These are phyloP conservation scores for Mythimna ferrago DNA, from an alignment of 2,888 invertebrate species.

Conservation along the genomic window DNA sequence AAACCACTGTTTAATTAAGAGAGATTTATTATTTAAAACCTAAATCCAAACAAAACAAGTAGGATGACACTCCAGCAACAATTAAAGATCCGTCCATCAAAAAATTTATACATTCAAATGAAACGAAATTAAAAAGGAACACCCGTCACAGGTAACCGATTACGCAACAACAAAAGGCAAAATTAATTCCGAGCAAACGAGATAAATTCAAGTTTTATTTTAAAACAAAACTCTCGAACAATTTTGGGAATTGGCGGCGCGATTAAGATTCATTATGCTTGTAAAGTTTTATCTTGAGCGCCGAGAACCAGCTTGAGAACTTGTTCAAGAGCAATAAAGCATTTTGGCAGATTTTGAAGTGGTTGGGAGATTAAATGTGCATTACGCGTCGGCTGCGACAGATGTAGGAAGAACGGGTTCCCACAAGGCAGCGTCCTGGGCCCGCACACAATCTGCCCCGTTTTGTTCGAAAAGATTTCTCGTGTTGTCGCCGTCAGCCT, in stretches of 20 bases:
- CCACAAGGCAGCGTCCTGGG: constrained; percentile 64
- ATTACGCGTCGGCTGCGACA: constrained; percentile 83
- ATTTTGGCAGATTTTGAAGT: constrained; percentile 89
- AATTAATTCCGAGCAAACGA: constrained; percentile 83
- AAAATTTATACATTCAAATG: constrained; percentile 65
- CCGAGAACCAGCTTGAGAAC: constrained; percentile 78
- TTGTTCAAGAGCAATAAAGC: constrained; percentile 88
- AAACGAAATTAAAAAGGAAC: constrained; percentile 75
- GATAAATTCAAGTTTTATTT: constrained; percentile 86
- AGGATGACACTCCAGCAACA: constrained; percentile 15
- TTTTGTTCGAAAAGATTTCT: constrained; percentile 61
- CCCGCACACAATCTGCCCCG: constrained; percentile 61
- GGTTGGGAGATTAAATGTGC: constrained; percentile 87
- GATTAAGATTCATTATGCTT: constrained; percentile 90
- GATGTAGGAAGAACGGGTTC: constrained; percentile 71
- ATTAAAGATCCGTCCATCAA: constrained; percentile 29
- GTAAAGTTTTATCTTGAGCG: constrained; percentile 88
- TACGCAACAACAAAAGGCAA: constrained; percentile 83
- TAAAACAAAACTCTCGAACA: constrained; percentile 87
- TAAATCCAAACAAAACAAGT: background rate
- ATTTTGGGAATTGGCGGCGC: constrained; percentile 86
- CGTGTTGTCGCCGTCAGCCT: constrained; percentile 59
- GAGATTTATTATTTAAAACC: background rate
- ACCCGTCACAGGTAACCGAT: constrained; percentile 83
- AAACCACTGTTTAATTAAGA: too few relatives aligned